Conservation (phyloP, 2,888 invertebrate genomes). For the Hoplodrina ambigua region DNA sequence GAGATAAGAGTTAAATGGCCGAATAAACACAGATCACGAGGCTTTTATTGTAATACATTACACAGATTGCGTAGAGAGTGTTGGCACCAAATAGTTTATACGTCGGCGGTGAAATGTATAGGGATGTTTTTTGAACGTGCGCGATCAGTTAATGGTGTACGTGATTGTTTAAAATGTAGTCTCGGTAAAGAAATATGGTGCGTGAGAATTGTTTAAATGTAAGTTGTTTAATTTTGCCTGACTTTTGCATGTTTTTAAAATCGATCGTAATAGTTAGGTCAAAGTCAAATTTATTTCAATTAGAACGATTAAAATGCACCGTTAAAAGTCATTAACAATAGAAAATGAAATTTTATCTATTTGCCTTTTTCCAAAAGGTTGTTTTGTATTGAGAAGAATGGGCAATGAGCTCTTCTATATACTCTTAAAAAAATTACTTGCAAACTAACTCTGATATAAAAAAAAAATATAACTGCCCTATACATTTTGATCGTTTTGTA, state of each 20-base stretch:
- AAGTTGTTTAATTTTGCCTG: constrained; percentile 9
- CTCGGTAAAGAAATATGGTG: constrained; percentile 2
- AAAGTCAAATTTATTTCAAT: no score
- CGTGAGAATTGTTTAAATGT: background rate
- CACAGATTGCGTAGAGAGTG: constrained; percentile 64
- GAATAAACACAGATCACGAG: constrained; percentile 70
- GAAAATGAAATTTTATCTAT: no score
- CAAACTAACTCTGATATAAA: no score
- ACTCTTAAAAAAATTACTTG: no score
- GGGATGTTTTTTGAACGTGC: constrained; percentile 31
- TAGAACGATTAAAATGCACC: no score
- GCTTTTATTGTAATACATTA: constrained; percentile 71
- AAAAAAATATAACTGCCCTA: no score
- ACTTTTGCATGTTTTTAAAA: background rate
- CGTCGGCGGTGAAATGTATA: constrained; percentile 31
- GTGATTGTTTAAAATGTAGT: constrained; percentile 43
- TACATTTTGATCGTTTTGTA: no score
- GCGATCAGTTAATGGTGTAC: constrained; percentile 40
- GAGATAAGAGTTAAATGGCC: constrained; percentile 70
- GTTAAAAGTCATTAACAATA: no score
- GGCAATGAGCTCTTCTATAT: no score
- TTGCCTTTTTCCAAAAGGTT: no score
- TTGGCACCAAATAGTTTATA: constrained; percentile 65
- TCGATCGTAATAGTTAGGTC: background rate
- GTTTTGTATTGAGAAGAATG: no score